A percentile compares a stretch with the other conserved stretches of the same genome.
These are phyloP conservation scores for Ailurus styani DNA, from an alignment of 2,113 vertebrate genomes.

Conservation along the genomic window DNA sequence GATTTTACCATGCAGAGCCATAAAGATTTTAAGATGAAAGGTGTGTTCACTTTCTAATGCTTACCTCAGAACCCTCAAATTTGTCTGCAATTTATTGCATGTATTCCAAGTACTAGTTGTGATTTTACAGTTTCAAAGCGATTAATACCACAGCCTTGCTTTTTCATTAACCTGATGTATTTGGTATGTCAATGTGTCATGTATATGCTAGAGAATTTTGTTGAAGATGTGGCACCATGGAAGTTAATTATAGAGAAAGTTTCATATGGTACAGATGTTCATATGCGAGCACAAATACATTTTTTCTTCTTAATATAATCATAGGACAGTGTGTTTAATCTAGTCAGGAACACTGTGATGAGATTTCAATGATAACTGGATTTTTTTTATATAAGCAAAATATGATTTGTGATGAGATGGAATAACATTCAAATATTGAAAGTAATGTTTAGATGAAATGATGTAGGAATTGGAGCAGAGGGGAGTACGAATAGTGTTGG, in stretches of 20 bases:
- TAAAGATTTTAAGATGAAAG: neutral
- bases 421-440: neutral
- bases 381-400: neutral
- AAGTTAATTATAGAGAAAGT: neutral
- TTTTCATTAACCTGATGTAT: conserved; percentile 2
- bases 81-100: neutral
- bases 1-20: neutral
- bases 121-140: neutral
- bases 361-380: neutral
- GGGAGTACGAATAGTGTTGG: neutral
- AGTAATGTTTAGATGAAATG: neutral
- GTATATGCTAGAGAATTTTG: neutral
- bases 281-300: neutral
- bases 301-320: neutral
- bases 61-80: neutral
- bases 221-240: neutral
- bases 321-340: neutral
- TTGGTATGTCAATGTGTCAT: neutral
- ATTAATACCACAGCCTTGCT: neutral
- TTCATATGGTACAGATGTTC: neutral
- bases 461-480: neutral
- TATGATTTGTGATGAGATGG: neutral
- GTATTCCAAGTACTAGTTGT: neutral
- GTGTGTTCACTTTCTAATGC: neutral
- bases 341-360: neutral